Conservation (phyloP, 2,888 invertebrate species). For the Drosophila mayaguana region DNA sequence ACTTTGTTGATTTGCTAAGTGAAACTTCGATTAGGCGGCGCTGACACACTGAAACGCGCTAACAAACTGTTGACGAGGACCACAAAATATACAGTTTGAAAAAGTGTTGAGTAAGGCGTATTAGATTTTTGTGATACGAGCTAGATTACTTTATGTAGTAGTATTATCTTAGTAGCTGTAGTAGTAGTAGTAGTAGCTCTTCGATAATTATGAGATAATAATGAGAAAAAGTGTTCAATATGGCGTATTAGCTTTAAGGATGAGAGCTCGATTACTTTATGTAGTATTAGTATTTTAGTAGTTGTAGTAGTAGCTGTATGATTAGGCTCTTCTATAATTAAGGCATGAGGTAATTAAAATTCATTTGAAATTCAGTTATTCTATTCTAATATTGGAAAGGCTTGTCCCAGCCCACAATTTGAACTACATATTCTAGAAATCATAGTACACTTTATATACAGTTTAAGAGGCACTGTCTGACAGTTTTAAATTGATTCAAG, state of each 20-base stretch:
- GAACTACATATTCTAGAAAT: background rate
- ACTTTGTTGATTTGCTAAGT: conserved; percentile 78
- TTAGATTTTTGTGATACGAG: background rate
- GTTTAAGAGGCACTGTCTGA: background rate
- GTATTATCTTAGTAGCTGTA: no score
- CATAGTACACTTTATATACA: background rate
- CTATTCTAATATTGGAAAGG: no score
- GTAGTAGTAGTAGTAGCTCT: no score
- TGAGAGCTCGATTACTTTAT: no score
- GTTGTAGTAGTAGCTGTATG: background rate
- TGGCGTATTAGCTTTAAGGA: no score
- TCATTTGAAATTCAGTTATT: no score
- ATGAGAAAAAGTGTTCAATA: no score
- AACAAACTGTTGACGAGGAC: conserved; percentile 46
- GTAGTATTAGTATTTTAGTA: no score
- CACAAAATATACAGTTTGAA: conserved; percentile 8
- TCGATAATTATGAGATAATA: no score
- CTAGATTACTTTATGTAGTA: background rate
- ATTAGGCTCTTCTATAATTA: background rate
- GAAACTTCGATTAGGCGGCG: conserved; percentile 73
- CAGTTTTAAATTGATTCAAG: background rate
- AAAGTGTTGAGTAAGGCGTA: background rate
- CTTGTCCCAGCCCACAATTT: no score
- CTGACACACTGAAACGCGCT: conserved; percentile 44
- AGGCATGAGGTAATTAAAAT: background rate